Evolutionary conservation across 2,797 vertebrate genomes (phyloP).

Genomic region (Petrocephalus schoutedeni): DNA sequence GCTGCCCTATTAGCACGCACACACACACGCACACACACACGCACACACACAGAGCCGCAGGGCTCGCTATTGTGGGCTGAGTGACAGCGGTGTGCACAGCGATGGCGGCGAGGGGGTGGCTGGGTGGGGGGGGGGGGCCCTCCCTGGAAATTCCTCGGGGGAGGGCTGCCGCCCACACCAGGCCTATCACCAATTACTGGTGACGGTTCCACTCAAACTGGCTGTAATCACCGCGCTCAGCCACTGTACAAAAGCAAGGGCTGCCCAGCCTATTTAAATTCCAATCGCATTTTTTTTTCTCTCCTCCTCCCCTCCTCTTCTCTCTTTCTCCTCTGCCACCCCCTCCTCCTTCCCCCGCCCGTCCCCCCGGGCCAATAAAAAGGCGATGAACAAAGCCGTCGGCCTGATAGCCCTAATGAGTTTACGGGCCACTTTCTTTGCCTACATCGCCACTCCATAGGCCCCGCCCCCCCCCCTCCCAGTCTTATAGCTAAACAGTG

Average conservation of each 20-base stretch:
- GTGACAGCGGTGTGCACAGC: slow-evolving; percentile 49
- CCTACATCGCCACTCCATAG: slow-evolving; percentile 67
- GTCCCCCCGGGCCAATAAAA: slow-evolving; percentile 37
- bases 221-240: slow-evolving; percentile 63
- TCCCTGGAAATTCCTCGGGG: slow-evolving; percentile 14
- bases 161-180: slow-evolving; percentile 51
- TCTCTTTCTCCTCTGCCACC: slow-evolving; percentile 7
- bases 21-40: slow-evolving; percentile 28
- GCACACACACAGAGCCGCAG: slow-evolving; percentile 28
- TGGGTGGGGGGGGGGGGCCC: background rate
- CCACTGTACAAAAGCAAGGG: slow-evolving; percentile 57
- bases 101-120: background rate
- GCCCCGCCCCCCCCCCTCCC: slow-evolving; percentile 45
- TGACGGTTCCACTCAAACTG: slow-evolving; percentile 20
- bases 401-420: slow-evolving; percentile 71
- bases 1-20: slow-evolving; percentile 25
- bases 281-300: slow-evolving; percentile 56
- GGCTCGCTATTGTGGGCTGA: slow-evolving; percentile 59
- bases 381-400: slow-evolving; percentile 60
- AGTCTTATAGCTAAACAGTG: slow-evolving; percentile 66
- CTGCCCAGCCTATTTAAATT: slow-evolving; percentile 62
- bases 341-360: slow-evolving; percentile 24
- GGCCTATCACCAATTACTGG: slow-evolving; percentile 59
- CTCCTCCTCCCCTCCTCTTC: slow-evolving; percentile 24
- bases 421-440: slow-evolving; percentile 60